Evolutionary conservation across 2,113 vertebrate species (phyloP), one percentile per base, ranked within the genome.

Genomic region (Phylloscopus whistleri): DNA sequence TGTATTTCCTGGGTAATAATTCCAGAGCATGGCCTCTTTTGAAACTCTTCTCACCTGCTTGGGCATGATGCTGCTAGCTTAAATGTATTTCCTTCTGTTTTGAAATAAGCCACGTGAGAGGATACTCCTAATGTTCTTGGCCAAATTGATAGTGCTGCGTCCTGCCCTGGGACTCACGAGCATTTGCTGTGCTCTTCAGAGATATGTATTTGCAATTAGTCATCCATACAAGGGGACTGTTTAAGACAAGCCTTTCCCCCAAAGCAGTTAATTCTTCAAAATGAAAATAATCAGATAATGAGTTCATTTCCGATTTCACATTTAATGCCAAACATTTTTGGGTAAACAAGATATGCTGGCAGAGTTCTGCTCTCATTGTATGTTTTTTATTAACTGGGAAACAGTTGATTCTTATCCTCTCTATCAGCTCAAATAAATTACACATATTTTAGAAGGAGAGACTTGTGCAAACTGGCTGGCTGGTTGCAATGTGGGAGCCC

Each of bases 251-350:
- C 88, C 95, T 97, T 92, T 87, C 86, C 96, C 94, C 93, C 88
- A 96, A 90, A 97, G 89, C 95, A 97, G 95, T 97, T 97, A 97
- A 95, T 98, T 96, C 96, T 98, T 98, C 93, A 97, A 97, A 97
- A 97, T 97, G 93, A 97, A 98, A 98, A 98, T 97, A 98, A 98
- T 97, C 97, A 98, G 97, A 98, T 97, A 97, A 97, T 98, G 98
- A 98, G 96, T 97, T 98, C 97, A 97, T 98, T 98, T 98, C 97
- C 97, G 94, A 98, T 97, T 97, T 97, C 95, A 93, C 91, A 77
- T 97, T 95, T 53, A 93, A 97, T 97, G 97, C 97, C 98, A 98
- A 96, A 97, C 96, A 95, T 98, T 97, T 96, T 96, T 91, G 84
- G 79, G 90, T 98, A 98, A 98, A 98, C 92, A 97, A 97, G 97